These are phyloP conservation scores for Anguilla marmorata DNA, from an alignment of 2,797 vertebrate species.

Conservation along the genomic window DNA sequence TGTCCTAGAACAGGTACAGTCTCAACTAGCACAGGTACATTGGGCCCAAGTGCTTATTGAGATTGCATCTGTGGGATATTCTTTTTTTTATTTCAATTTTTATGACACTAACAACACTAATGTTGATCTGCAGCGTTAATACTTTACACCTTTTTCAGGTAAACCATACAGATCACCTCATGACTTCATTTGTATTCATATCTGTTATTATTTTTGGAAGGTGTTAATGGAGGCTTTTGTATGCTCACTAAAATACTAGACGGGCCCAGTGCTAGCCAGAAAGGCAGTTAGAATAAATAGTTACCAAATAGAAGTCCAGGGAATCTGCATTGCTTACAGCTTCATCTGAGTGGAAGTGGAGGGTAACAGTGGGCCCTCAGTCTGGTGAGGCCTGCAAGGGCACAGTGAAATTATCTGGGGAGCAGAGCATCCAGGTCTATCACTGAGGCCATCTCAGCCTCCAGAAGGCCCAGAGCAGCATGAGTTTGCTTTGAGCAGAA, in stretches of 20 bases:
- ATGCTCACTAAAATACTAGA: background rate
- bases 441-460: background rate
- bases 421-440: background rate
- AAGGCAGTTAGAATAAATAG: background rate
- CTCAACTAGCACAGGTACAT: background rate
- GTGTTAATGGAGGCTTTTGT: background rate
- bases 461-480: background rate
- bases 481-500: background rate
- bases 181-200: constrained; percentile 45
- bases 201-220: constrained; percentile 8
- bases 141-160: constrained; percentile 39
- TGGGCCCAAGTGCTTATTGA: background rate
- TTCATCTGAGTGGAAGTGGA: background rate
- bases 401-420: background rate
- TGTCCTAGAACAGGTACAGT: background rate
- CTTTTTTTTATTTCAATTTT: background rate
- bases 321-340: background rate
- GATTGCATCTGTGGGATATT: background rate
- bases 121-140: constrained; percentile 26
- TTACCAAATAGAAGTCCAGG: background rate
- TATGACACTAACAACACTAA: background rate
- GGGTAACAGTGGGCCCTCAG: background rate
- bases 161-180: constrained; percentile 35
- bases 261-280: background rate
- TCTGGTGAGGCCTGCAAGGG: background rate